phyloP scores from a whole-genome alignment of 1,140 invertebrate species.

The Metopolophium dirhodum region DNA sequence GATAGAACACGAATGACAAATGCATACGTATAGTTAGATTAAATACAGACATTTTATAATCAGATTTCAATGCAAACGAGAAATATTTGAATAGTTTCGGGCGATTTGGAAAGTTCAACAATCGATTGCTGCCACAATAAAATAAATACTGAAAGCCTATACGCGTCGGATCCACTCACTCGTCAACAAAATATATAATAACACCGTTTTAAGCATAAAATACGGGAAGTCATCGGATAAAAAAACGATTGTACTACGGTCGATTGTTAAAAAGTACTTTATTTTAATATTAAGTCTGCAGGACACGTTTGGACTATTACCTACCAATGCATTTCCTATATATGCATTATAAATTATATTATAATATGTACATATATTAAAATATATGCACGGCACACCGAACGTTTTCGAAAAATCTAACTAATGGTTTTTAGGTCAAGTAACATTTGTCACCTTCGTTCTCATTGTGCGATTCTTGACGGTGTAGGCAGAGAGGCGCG shows the following conservation, averaged over 20 bases:
- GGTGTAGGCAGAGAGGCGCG: constrained; percentile 30
- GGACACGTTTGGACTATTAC: background rate
- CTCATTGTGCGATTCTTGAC: background rate
- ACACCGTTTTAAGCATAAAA: background rate
- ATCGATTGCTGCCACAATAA: too few relatives aligned
- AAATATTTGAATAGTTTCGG: background rate
- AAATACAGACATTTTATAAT: background rate
- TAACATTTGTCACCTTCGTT: constrained; percentile 41
- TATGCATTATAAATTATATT: background rate
- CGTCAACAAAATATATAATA: background rate
- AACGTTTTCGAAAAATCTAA: constrained; percentile 33
- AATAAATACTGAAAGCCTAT: background rate
- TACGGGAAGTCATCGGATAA: background rate
- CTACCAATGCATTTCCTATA: background rate
- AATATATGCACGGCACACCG: background rate
- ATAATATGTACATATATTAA: background rate
- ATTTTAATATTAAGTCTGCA: too few relatives aligned
- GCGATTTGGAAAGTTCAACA: background rate
- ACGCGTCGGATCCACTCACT: background rate
- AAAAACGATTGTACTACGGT: background rate
- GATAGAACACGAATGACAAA: background rate
- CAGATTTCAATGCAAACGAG: background rate
- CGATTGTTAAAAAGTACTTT: background rate
- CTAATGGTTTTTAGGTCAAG: constrained; percentile 46
- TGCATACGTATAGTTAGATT: background rate